Evolutionary conservation across 2,797 vertebrate species (phyloP).

Genomic region (Aeoliscus strigatus): DNA sequence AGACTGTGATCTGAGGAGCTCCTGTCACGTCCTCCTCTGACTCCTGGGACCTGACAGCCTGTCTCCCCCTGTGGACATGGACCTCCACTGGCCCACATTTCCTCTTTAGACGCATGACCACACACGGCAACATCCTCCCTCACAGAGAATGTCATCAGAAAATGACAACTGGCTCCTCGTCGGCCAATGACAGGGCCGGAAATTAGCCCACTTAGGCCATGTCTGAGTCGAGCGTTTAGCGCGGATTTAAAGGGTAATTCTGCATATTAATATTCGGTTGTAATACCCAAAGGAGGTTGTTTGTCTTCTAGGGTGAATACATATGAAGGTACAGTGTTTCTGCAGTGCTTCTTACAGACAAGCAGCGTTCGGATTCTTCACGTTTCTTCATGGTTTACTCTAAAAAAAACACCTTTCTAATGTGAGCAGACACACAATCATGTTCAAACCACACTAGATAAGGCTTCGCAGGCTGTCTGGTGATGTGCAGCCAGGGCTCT

Average conservation of each 20-base stretch:
- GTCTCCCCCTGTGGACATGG: conserved; percentile 3
- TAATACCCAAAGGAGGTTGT: too few species aligned
- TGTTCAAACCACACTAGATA: conserved; percentile 5
- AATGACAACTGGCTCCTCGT: conserved; percentile 38
- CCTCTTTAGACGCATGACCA: conserved; percentile 28
- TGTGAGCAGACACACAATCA: conserved; percentile 17
- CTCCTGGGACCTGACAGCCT: conserved; percentile 25
- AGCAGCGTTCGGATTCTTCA: too few species aligned
- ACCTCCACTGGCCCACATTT: conserved; percentile 46
- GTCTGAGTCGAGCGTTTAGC: conserved; percentile 22
- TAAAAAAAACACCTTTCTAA: too few species aligned
- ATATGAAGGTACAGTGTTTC: not conserved
- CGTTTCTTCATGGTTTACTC: too few species aligned
- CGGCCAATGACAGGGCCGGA: conserved; percentile 38
- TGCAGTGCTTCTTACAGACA: conserved; percentile 4
- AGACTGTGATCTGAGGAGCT: too few species aligned
- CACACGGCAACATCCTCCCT: conserved; percentile 24
- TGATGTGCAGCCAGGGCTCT: conserved; percentile 22
- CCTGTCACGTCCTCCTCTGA: too few species aligned
- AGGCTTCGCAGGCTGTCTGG: conserved; percentile 8
- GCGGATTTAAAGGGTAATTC: too few species aligned
- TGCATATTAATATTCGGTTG: too few species aligned
- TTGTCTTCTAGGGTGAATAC: too few species aligned
- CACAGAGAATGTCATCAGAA: conserved; percentile 11
- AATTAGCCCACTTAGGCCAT: conserved; percentile 52